Evolutionary conservation across 2,797 vertebrate genomes (phyloP).

Genomic region (Ptychobarbus kaznakovi): DNA sequence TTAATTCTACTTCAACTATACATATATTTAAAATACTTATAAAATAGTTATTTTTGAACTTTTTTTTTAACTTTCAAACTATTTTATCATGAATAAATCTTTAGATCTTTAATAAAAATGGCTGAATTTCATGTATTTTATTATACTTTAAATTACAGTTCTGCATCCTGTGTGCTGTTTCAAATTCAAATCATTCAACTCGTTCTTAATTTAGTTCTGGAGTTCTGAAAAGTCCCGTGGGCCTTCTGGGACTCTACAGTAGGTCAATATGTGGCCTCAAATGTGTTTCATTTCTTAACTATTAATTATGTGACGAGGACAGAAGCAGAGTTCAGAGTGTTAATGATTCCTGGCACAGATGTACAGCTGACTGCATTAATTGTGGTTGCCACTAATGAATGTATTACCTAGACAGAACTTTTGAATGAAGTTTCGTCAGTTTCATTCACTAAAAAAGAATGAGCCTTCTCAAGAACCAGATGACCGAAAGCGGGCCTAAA

Average conservation of each 20-base stretch:
- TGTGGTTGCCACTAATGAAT: neutral
- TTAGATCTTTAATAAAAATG: neutral
- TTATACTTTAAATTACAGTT: neutral
- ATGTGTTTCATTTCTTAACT: neutral
- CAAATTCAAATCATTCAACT: neutral
- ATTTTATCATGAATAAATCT: too few species aligned
- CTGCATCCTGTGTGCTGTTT: neutral
- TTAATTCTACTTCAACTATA: neutral
- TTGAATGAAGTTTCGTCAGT: neutral
- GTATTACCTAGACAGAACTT: neutral
- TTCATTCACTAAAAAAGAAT: neutral
- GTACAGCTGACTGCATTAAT: neutral
- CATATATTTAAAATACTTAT: neutral
- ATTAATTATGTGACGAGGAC: neutral
- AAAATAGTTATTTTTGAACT: neutral
- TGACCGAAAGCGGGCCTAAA: neutral
- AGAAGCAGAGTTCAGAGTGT: neutral
- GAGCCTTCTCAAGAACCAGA: neutral
- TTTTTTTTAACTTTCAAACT: neutral
- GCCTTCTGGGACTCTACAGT: neutral
- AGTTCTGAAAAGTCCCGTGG: neutral
- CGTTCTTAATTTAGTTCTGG: neutral
- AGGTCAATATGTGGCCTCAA: neutral
- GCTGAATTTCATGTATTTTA: neutral
- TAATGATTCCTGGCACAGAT: neutral